Evolutionary conservation across 2,888 invertebrate species (phyloP).

Genomic region (Brachypterus glaber): DNA sequence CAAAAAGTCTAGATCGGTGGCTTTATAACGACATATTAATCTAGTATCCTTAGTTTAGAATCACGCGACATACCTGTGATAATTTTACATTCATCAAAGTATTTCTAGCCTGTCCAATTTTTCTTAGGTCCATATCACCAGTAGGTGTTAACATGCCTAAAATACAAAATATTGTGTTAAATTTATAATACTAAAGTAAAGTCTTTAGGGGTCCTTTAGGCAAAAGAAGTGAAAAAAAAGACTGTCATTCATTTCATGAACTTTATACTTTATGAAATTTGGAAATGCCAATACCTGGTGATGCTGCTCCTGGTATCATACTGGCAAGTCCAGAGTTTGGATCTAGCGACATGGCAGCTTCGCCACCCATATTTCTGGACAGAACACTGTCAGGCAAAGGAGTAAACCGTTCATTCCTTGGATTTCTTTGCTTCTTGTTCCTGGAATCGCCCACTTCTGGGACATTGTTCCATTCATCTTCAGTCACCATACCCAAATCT

Average conservation of each 20-base stretch:
- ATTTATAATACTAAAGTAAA: neutral
- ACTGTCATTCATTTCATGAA: neutral
- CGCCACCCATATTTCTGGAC: constrained; percentile 76
- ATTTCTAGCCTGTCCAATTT: constrained; percentile 98
- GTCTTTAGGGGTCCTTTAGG: no score
- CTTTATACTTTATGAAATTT: neutral
- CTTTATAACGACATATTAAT: constrained; percentile 6
- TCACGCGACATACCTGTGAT: constrained; percentile 65
- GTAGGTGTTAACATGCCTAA: constrained; percentile 71
- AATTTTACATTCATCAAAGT: constrained; percentile 98
- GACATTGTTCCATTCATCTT: constrained; percentile 93
- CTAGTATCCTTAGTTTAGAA: no score
- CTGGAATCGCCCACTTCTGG: constrained; percentile 99
- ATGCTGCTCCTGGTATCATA: constrained; percentile 76
- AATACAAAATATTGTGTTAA: no score
- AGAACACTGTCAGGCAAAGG: constrained; percentile 95
- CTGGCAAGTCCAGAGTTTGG: constrained; percentile 78
- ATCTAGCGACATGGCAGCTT: constrained; percentile 69
- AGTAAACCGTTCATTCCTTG: constrained; percentile 92
- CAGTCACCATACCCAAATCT: constrained; percentile 67
- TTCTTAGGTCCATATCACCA: constrained; percentile 90
- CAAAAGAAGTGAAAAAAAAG: neutral
- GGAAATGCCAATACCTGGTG: constrained; percentile 49
- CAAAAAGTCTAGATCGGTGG: no score
- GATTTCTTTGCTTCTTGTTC: constrained; percentile 92